These are phyloP conservation scores for Sigmodon hispidus DNA, from an alignment of 2,113 vertebrate species.

Conservation along the genomic window DNA sequence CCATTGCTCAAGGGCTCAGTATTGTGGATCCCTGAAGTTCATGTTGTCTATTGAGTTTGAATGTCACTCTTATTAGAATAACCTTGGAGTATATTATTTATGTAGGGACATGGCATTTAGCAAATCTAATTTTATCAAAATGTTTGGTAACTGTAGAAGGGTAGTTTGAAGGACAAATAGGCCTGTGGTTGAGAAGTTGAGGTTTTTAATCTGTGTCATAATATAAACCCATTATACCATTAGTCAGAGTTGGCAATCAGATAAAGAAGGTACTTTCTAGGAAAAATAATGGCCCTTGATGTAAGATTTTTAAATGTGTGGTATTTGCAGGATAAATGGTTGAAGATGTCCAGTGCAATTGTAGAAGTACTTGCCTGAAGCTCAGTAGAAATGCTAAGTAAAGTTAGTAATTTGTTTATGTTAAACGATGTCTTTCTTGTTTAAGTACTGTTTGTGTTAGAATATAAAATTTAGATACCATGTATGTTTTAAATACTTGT, in stretches of 20 bases:
- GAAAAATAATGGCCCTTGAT: conserved; percentile 7
- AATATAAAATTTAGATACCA: conserved; percentile 37
- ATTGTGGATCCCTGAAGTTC: background rate
- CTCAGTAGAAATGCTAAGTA: background rate
- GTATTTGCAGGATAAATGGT: background rate
- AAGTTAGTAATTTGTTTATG: background rate
- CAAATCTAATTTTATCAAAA: background rate
- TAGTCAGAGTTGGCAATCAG: conserved; percentile 21
- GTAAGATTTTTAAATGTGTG: conserved; percentile 15
- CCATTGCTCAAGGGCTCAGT: background rate
- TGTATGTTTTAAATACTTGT: background rate
- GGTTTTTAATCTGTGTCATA: background rate
- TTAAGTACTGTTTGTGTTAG: background rate
- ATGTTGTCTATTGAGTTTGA: background rate
- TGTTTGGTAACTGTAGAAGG: background rate
- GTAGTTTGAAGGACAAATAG: background rate
- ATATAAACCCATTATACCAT: background rate
- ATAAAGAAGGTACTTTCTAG: background rate
- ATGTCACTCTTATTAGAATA: background rate
- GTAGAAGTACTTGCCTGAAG: background rate
- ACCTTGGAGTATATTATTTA: background rate
- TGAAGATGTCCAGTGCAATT: background rate
- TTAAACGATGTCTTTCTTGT: background rate
- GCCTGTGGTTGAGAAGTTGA: background rate
- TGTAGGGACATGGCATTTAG: background rate